These are phyloP conservation scores for Ecdyonurus torrentis DNA, from an alignment of 2,888 invertebrate species.

Conservation along the genomic window DNA sequence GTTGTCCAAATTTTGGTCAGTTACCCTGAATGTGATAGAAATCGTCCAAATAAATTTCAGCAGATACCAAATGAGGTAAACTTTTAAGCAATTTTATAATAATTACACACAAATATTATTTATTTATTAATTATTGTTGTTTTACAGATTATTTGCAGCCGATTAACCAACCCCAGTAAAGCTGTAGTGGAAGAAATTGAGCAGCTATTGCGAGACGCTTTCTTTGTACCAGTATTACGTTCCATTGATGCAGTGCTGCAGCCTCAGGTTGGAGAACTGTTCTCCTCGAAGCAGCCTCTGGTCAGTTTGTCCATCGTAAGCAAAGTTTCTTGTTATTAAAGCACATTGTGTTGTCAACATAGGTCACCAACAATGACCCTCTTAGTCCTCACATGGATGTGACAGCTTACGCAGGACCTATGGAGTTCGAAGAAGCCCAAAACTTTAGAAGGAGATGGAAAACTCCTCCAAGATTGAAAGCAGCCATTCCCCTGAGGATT, in stretches of 20 bases:
- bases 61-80: constrained; percentile 60
- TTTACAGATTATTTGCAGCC: constrained; percentile 56
- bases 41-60: constrained; percentile 53
- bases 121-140: constrained; percentile 4
- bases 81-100: constrained; percentile 12
- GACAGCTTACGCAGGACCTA: constrained; percentile 81
- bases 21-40: constrained; percentile 63
- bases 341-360: constrained; percentile 7
- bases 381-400: constrained; percentile 55
- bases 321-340: not conserved
- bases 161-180: constrained; percentile 31
- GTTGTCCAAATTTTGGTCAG: constrained; percentile 65
- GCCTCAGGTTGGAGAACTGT: constrained; percentile 62
- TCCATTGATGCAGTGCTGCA: constrained; percentile 55
- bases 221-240: constrained; percentile 76
- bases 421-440: constrained; percentile 55
- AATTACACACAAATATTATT: not conserved
- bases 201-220: constrained; percentile 50
- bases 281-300: constrained; percentile 45
- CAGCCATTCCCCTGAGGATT: not conserved
- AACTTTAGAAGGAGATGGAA: constrained; percentile 65
- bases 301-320: constrained; percentile 2
- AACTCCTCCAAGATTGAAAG: constrained; percentile 48
- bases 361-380: constrained; percentile 47
- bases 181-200: constrained; percentile 35